A percentile compares a stretch with the other conserved stretches of the same genome.
phyloP scores from a whole-genome alignment of 2,113 vertebrate species.

The Gobio gobio region DNA sequence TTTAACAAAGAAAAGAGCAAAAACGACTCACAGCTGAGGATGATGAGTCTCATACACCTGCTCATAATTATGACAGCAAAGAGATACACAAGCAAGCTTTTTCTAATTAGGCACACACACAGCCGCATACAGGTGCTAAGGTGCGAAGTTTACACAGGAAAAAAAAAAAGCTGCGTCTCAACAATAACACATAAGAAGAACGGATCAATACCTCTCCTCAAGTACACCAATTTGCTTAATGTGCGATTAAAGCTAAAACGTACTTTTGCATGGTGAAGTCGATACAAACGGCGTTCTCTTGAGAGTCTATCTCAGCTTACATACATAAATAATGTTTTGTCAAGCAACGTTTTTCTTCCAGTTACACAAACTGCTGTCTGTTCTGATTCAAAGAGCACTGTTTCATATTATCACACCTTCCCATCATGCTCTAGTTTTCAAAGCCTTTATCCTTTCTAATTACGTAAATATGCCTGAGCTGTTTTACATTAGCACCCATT shows the following conservation, averaged over 20 bases:
- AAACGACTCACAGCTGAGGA: constrained; percentile 56
- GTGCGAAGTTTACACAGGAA: not conserved
- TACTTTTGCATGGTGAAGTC: constrained; percentile 11
- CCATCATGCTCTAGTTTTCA: constrained; percentile 32
- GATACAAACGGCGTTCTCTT: not conserved
- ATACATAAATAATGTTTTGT: constrained; percentile 37
- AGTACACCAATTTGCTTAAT: constrained; percentile 34
- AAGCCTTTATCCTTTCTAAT: constrained; percentile 13
- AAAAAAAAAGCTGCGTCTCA: constrained; percentile 1
- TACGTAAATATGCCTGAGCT: constrained; percentile 16
- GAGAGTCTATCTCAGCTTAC: not conserved
- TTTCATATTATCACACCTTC: constrained; percentile 33
- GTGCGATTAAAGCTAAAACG: constrained; percentile 20
- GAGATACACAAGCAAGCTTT: constrained; percentile 52
- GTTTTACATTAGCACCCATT: constrained; percentile 23
- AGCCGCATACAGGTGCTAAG: not conserved
- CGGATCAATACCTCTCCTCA: constrained; percentile 31
- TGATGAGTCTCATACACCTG: constrained; percentile 58
- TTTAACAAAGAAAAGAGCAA: constrained; percentile 58
- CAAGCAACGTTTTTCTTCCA: constrained; percentile 38
- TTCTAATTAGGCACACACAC: constrained; percentile 47
- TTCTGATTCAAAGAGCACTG: constrained; percentile 27
- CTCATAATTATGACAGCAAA: constrained; percentile 53
- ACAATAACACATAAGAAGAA: not conserved
- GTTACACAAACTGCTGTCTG: constrained; percentile 34